Percentiles rank a stretch among this genome's conserved stretches.
phyloP scores from a whole-genome alignment of 2,888 invertebrate genomes.

The Parnassius glacialis region DNA sequence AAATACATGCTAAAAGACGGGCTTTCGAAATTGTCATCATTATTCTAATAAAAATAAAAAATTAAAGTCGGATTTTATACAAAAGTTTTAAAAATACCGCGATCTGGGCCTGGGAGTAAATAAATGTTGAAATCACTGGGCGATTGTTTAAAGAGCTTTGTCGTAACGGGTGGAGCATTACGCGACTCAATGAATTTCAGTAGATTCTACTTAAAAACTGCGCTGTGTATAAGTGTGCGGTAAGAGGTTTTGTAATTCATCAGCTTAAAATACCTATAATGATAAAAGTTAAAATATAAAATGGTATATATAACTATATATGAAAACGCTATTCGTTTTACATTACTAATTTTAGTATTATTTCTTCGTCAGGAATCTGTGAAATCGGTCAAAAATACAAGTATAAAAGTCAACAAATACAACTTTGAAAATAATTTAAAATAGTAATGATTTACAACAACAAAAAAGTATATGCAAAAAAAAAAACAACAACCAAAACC shows the following conservation, averaged over 20 bases:
- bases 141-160: slow-evolving; percentile 53
- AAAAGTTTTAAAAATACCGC: slow-evolving; percentile 36
- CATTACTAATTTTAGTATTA: too few relatives aligned
- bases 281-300: background rate
- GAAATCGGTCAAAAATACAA: too few relatives aligned
- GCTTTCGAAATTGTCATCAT: slow-evolving; percentile 50
- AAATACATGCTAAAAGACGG: slow-evolving; percentile 37
- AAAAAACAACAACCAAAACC: slow-evolving; percentile 29
- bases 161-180: slow-evolving; percentile 48
- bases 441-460: slow-evolving; percentile 35
- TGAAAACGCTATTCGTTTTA: too few relatives aligned
- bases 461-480: slow-evolving; percentile 53
- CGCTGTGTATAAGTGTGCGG: slow-evolving; percentile 19
- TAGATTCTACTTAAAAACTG: slow-evolving; percentile 14
- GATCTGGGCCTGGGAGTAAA: slow-evolving; percentile 39
- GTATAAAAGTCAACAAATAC: too few relatives aligned
- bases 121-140: slow-evolving; percentile 50
- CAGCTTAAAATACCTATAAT: slow-evolving; percentile 39
- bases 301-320: background rate
- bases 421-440: too few relatives aligned
- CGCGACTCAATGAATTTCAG: slow-evolving; percentile 46
- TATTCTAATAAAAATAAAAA: slow-evolving; percentile 57
- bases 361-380: too few relatives aligned
- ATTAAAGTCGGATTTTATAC: slow-evolving; percentile 38
- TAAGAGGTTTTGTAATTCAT: slow-evolving; percentile 20